A percentile compares a stretch with the other conserved stretches of the same genome.
Evolutionary conservation across 2,888 invertebrate genomes (phyloP).

Genomic region (Eupeodes luniger): DNA sequence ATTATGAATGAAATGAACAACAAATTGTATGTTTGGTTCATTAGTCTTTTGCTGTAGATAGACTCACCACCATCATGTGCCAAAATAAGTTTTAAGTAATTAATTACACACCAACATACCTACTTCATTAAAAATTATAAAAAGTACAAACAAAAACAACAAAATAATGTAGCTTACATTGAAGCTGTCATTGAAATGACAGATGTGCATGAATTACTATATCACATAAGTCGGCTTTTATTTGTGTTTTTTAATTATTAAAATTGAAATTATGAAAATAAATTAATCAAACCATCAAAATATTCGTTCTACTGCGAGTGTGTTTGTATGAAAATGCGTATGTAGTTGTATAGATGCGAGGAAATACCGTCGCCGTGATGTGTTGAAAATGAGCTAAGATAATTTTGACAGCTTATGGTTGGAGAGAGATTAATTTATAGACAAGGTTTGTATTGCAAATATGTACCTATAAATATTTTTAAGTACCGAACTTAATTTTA

Average conservation of each 20-base stretch:
- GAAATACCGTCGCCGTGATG: background rate
- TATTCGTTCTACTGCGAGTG: background rate
- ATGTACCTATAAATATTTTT: too few species aligned
- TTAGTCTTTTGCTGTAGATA: background rate
- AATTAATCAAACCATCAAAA: constrained; percentile 10
- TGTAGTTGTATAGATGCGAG: background rate
- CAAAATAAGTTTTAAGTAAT: constrained; percentile 24
- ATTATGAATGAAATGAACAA: constrained; percentile 6
- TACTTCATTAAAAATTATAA: constrained; percentile 2
- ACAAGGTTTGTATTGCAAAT: too few species aligned
- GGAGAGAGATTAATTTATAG: background rate
- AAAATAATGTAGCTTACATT: background rate
- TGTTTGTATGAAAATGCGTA: background rate
- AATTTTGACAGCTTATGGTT: background rate
- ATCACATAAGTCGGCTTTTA: background rate
- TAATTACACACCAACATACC: background rate
- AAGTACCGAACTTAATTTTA: too few species aligned
- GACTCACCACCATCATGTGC: background rate
- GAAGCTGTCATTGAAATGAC: constrained; percentile 14
- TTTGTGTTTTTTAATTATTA: constrained; percentile 9
- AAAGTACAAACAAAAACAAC: background rate
- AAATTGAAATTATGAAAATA: constrained; percentile 16
- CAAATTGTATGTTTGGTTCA: constrained; percentile 8
- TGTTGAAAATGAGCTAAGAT: background rate
- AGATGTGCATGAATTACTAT: constrained; percentile 9